These are phyloP conservation scores for Tylochromis polylepis DNA, from an alignment of 2,113 vertebrate genomes.

Conservation along the genomic window DNA sequence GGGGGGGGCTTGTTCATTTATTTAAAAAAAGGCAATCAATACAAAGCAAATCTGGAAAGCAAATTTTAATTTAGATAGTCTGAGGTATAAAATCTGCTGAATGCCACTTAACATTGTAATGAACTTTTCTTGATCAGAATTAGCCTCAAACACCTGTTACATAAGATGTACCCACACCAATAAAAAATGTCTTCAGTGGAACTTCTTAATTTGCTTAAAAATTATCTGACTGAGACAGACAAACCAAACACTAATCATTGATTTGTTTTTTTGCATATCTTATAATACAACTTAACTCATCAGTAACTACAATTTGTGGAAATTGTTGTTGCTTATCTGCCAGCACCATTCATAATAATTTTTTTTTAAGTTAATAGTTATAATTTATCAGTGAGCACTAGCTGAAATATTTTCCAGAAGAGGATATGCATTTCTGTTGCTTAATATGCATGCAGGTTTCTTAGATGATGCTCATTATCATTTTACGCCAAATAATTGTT, in stretches of 20 bases:
- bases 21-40: not conserved
- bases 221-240: not conserved
- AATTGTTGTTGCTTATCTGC: not conserved
- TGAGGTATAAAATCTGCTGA: not conserved
- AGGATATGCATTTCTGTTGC: not conserved
- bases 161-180: too few species aligned
- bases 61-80: not conserved
- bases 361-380: not conserved
- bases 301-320: not conserved
- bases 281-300: not conserved
- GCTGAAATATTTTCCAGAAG: not conserved
- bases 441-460: not conserved
- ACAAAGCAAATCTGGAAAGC: not conserved
- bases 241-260: not conserved
- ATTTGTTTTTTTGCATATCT: not conserved
- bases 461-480: not conserved
- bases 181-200: not conserved
- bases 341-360: not conserved
- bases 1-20: not conserved
- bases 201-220: not conserved
- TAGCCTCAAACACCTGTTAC: not conserved
- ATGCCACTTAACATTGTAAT: not conserved
- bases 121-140: not conserved
- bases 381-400: not conserved
- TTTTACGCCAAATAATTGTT: not conserved